Conservation (phyloP, 2,797 vertebrate species). For the Chrysocyon brachyurus region DNA sequence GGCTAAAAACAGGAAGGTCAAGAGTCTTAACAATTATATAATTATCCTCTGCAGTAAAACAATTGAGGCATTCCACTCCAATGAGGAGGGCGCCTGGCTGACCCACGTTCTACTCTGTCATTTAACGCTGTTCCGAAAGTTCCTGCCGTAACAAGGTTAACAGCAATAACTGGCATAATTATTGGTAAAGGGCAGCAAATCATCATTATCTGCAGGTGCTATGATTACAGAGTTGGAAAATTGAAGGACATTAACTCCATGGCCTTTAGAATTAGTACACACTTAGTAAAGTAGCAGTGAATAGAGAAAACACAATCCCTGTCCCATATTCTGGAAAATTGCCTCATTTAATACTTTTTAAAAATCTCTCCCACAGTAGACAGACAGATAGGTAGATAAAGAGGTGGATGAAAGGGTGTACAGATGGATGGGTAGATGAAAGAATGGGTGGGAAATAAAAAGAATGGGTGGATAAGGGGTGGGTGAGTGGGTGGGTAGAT, state of each 20-base stretch:
- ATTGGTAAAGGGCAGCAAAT: not conserved
- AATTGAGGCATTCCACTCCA: not conserved
- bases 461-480: too few species aligned
- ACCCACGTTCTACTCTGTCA: not conserved
- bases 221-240: not conserved
- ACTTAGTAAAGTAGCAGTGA: not conserved
- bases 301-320: not conserved
- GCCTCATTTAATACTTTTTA: not conserved
- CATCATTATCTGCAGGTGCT: not conserved
- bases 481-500: not conserved
- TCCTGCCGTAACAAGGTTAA: not conserved
- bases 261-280: not conserved
- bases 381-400: too few species aligned
- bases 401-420: fast-evolving
- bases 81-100: not conserved
- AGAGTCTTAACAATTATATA: conserved; percentile 42
- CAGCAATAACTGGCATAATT: not conserved
- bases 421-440: not conserved
- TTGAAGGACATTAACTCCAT: not conserved
- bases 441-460: too few species aligned
- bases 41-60: conserved; percentile 18
- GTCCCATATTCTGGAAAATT: not conserved
- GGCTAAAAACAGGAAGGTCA: conserved; percentile 14
- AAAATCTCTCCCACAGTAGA: not conserved
- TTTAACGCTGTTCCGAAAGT: not conserved